These are phyloP conservation scores for Channa striata DNA, from an alignment of 2,797 vertebrate genomes.

Conservation along the genomic window DNA sequence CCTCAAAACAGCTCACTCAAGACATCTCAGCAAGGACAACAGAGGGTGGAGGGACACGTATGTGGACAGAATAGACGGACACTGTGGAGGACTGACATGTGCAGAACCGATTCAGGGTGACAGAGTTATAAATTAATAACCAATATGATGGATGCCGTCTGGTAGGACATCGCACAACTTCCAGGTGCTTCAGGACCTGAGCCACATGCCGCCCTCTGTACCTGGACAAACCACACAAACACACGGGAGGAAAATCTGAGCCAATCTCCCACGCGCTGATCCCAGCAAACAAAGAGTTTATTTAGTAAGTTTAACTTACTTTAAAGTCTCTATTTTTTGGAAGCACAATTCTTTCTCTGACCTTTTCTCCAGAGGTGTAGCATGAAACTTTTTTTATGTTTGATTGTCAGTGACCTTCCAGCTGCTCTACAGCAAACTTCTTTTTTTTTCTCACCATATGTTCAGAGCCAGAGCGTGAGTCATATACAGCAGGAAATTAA, in stretches of 20 bases:
- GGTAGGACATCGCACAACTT: neutral
- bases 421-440: constrained; percentile 14
- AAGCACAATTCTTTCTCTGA: constrained; percentile 25
- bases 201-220: too few species aligned
- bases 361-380: constrained; percentile 31
- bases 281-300: neutral
- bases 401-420: constrained; percentile 49
- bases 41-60: too few species aligned
- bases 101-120: too few species aligned
- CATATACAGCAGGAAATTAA: constrained; percentile 23
- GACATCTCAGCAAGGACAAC: too few species aligned
- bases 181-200: too few species aligned
- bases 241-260: neutral
- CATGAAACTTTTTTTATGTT: constrained; percentile 28
- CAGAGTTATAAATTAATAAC: too few species aligned
- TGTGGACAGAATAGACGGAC: too few species aligned
- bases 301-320: neutral
- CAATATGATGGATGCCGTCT: too few species aligned
- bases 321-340: constrained; percentile 4
- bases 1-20: too few species aligned
- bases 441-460: constrained; percentile 20
- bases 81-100: too few species aligned
- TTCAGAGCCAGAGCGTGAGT: constrained; percentile 10
- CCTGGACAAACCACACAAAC: neutral
- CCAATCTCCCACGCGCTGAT: neutral